Conservation (phyloP, 2,888 invertebrate species). For the Sinhomidia bicolor region DNA sequence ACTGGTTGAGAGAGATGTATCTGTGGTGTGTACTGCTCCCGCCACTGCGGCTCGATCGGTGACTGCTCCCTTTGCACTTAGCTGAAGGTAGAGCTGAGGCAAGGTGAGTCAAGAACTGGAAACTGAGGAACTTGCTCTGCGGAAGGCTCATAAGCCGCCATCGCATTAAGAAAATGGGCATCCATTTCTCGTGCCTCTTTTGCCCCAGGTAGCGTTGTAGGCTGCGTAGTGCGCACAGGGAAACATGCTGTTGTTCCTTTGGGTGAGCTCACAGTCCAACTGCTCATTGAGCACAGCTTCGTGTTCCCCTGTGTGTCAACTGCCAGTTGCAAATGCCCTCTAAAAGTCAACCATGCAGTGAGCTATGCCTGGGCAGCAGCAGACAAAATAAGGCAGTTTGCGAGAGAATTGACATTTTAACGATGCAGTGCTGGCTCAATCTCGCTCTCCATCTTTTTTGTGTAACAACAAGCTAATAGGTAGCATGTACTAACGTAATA, state of each 20-base stretch:
- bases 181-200: background rate
- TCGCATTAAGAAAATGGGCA: constrained; percentile 31
- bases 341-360: background rate
- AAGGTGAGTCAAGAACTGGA: too few species aligned
- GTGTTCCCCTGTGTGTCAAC: background rate
- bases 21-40: too few species aligned
- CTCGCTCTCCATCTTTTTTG: background rate
- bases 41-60: too few species aligned
- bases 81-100: too few species aligned
- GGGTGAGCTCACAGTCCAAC: background rate
- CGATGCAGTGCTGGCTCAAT: background rate
- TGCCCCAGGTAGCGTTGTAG: constrained; percentile 15
- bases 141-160: constrained; percentile 18
- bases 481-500: constrained; percentile 60
- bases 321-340: background rate
- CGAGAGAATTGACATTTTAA: background rate
- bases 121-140: too few species aligned
- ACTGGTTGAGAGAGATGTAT: background rate
- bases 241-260: constrained; percentile 29
- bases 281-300: background rate
- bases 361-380: background rate
- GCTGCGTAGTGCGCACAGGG: background rate
- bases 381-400: background rate
- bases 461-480: background rate
- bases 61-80: background rate